Percentiles rank a stretch among this genome's conserved stretches.
phyloP scores from a whole-genome alignment of 2,888 invertebrate species.

The Autographa pulchrina region DNA sequence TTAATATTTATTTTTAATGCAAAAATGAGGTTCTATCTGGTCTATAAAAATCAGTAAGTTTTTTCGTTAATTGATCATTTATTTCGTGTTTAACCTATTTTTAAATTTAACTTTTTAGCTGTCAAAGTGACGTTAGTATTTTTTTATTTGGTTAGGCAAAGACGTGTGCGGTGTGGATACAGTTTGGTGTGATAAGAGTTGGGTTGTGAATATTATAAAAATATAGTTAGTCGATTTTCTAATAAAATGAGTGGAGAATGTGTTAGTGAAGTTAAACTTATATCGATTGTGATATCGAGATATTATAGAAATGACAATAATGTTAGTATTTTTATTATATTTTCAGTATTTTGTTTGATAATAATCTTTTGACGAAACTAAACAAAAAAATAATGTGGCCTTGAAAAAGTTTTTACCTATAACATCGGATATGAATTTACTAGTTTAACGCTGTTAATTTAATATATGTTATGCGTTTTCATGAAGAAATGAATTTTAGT shows the following conservation, averaged over 20 bases:
- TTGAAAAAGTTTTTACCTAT: no score
- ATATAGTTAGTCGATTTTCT: constrained; percentile 7
- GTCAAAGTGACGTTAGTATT: background rate
- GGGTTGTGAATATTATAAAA: constrained; percentile 12
- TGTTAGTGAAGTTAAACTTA: constrained; percentile 67
- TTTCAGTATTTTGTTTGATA: background rate
- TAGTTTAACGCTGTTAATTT: no score
- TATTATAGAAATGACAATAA: constrained; percentile 68
- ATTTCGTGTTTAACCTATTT: background rate
- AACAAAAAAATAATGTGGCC: no score
- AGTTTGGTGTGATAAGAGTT: background rate
- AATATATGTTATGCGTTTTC: no score
- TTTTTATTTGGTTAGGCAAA: background rate
- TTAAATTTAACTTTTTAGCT: background rate
- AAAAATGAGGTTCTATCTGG: constrained; percentile 80
- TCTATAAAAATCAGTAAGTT: constrained; percentile 83
- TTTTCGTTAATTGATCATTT: constrained; percentile 43
- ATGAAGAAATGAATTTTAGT: no score
- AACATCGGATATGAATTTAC: no score
- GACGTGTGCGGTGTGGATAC: background rate
- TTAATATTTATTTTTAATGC: constrained; percentile 61
- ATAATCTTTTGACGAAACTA: no score
- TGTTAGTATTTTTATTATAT: constrained; percentile 61
- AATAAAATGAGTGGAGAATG: constrained; percentile 69
- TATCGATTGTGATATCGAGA: constrained; percentile 74